Percentiles rank a stretch among this genome's conserved stretches.
These are phyloP conservation scores for Pammene fasciana DNA, from an alignment of 2,888 invertebrate species.

Conservation along the genomic window DNA sequence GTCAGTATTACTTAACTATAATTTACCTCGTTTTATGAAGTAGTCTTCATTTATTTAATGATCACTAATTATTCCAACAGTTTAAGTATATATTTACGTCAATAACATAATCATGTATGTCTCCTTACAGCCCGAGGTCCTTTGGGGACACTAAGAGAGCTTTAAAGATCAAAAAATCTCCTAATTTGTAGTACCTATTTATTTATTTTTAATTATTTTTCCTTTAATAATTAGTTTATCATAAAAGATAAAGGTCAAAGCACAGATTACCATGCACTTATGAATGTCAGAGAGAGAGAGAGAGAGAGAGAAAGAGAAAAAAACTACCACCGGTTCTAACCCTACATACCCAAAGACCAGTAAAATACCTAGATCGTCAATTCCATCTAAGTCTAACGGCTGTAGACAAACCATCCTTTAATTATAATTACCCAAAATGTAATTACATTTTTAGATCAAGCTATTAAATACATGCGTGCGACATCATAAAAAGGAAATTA, in stretches of 20 bases:
- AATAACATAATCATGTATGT: not conserved
- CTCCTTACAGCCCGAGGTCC: too few relatives aligned
- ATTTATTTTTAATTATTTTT: too few relatives aligned
- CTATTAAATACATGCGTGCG: not conserved
- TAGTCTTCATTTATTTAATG: slow-evolving; percentile 2
- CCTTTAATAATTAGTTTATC: too few relatives aligned
- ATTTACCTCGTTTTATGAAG: not conserved
- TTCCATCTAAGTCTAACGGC: slow-evolving; percentile 19
- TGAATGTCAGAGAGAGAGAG: too few relatives aligned
- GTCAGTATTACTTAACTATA: not conserved
- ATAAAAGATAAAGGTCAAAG: too few relatives aligned
- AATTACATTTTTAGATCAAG: slow-evolving; percentile 16
- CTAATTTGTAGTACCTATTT: too few relatives aligned
- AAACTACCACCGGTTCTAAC: too few relatives aligned
- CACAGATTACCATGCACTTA: too few relatives aligned
- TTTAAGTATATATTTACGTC: not conserved
- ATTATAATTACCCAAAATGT: slow-evolving; percentile 34
- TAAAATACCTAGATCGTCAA: not conserved
- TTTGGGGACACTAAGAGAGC: too few relatives aligned
- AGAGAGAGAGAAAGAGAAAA: too few relatives aligned
- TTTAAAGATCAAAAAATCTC: too few relatives aligned
- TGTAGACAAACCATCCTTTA: slow-evolving; percentile 24
- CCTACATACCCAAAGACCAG: too few relatives aligned
- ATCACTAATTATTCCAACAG: not conserved
- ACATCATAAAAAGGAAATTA: not conserved